A percentile compares a stretch with the other conserved stretches of the same genome.
phyloP scores from a whole-genome alignment of 2,888 invertebrate genomes.

The Nymphalis polychloros region DNA sequence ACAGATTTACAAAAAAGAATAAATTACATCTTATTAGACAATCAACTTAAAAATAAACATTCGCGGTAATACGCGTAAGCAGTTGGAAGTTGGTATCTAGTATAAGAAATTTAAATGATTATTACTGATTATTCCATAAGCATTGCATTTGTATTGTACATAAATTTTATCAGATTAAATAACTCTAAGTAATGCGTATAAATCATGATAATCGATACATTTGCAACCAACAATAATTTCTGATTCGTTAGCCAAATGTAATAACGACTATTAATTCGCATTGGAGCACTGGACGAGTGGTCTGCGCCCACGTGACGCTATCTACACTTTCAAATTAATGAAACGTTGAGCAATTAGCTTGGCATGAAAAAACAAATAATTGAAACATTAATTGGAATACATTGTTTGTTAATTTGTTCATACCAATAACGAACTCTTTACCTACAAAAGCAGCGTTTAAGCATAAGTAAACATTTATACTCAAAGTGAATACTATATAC shows the following conservation, averaged over 20 bases:
- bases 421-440: too few species aligned
- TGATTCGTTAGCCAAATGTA: constrained; percentile 62
- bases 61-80: background rate
- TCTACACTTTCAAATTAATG: constrained; percentile 20
- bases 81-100: background rate
- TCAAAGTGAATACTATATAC: too few species aligned
- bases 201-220: constrained; percentile 36
- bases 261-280: constrained; percentile 65
- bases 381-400: too few species aligned
- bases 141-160: background rate
- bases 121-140: background rate
- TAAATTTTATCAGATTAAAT: constrained; percentile 32
- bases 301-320: constrained; percentile 28
- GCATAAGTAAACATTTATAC: too few species aligned
- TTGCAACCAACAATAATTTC: constrained; percentile 50
- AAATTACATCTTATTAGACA: too few species aligned
- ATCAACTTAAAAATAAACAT: background rate
- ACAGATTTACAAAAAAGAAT: too few species aligned
- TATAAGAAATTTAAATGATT: background rate
- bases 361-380: background rate
- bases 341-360: constrained; percentile 3
- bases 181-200: constrained; percentile 31
- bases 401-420: too few species aligned
- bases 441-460: too few species aligned
- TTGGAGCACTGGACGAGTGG: constrained; percentile 31